Conservation (phyloP, 2,113 vertebrate genomes). For the Phaethornis superciliosus region DNA sequence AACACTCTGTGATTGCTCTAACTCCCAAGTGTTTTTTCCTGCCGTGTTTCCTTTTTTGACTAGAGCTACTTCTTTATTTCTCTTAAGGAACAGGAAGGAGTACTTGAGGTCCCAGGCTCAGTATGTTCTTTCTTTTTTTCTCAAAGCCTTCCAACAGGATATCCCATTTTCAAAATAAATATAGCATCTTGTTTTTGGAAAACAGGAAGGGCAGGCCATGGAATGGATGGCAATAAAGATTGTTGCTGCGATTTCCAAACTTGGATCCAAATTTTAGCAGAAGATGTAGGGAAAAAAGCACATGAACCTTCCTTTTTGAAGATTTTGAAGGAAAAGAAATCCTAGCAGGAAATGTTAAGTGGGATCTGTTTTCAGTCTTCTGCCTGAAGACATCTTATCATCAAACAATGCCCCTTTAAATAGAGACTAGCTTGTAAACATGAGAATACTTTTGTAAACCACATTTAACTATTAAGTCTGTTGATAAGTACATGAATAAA, state of each 20-base stretch:
- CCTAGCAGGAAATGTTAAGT: conserved; percentile 4
- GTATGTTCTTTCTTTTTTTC: conserved; percentile 11
- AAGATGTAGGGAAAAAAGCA: not conserved
- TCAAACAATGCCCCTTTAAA: not conserved
- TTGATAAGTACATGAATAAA: not conserved
- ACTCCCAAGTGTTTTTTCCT: conserved; percentile 42
- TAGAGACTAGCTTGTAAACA: not conserved
- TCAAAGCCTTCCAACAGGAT: conserved; percentile 64
- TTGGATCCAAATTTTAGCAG: conserved; percentile 21
- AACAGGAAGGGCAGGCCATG: conserved; percentile 65
- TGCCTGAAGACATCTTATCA: not conserved
- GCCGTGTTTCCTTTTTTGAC: conserved; percentile 21
- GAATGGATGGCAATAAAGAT: conserved; percentile 50
- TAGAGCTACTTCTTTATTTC: conserved; percentile 22
- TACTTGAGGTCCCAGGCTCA: conserved; percentile 24
- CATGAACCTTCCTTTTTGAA: not conserved
- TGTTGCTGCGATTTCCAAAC: conserved; percentile 31
- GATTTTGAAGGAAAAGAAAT: conserved; percentile 17
- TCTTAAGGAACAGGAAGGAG: conserved; percentile 40
- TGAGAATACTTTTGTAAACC: not conserved
- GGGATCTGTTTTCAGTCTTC: conserved; percentile 4
- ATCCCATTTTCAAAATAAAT: conserved; percentile 64
- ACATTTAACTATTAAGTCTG: not conserved
- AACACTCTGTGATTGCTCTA: not conserved
- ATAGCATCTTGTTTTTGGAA: conserved; percentile 49